A percentile compares a stretch with the other conserved stretches of the same genome.
phyloP scores from a whole-genome alignment of 2,888 invertebrate genomes.

The Callyntrura guangdongensis region DNA sequence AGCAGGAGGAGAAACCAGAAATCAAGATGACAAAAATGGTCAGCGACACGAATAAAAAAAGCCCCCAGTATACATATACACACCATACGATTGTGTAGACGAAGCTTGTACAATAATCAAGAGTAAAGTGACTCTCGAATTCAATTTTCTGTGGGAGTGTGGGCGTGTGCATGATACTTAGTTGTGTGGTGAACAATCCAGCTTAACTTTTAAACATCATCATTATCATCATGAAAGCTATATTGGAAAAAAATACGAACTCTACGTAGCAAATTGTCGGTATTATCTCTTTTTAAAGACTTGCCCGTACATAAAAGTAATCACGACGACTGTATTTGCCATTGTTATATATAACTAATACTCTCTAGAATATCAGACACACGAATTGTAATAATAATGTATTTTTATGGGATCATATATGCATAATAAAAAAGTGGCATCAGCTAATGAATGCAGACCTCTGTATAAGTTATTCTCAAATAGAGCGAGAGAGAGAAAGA shows the following conservation, averaged over 20 bases:
- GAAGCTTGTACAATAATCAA: slow-evolving; percentile 47
- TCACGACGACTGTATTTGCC: slow-evolving; percentile 56
- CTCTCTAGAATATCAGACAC: slow-evolving; percentile 46
- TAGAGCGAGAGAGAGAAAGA: neutral
- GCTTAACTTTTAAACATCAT: slow-evolving; percentile 57
- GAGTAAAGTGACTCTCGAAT: slow-evolving; percentile 28
- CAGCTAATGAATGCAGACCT: neutral
- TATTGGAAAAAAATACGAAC: slow-evolving; percentile 28
- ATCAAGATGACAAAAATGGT: slow-evolving; percentile 79
- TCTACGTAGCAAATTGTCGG: slow-evolving; percentile 55
- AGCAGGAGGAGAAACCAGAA: slow-evolving; percentile 66
- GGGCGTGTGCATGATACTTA: slow-evolving; percentile 59
- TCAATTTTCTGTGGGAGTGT: slow-evolving; percentile 56
- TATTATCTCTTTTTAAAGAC: slow-evolving; percentile 60
- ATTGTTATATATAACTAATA: slow-evolving; percentile 34
- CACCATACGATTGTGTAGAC: neutral
- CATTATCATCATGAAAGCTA: slow-evolving; percentile 52
- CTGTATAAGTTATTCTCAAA: neutral
- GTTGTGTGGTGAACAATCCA: slow-evolving; percentile 66
- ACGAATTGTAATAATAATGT: slow-evolving; percentile 53
- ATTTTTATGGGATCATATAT: slow-evolving; percentile 57
- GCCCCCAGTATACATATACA: slow-evolving; percentile 47
- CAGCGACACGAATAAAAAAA: slow-evolving; percentile 77
- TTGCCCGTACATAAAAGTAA: slow-evolving; percentile 63
- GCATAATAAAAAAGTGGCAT: slow-evolving; percentile 26